Conservation (phyloP, 2,113 vertebrate species). For the Apodemus speciosus region DNA sequence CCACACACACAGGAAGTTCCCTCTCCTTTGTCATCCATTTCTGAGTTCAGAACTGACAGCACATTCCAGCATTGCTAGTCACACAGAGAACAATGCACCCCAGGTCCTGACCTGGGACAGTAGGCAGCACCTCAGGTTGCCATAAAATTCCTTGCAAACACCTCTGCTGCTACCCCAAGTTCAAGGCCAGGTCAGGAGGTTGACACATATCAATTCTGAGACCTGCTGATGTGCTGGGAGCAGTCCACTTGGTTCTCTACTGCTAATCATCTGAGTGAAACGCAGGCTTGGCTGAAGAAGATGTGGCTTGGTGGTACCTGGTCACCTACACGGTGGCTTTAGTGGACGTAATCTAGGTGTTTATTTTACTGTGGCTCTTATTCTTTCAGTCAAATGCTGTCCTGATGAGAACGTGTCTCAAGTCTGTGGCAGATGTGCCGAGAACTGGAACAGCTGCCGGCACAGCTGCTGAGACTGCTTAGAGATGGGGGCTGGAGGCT, state of each 20-base stretch:
- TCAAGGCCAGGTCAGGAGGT: not conserved
- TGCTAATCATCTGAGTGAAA: too few relatives aligned
- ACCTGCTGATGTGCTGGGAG: not conserved
- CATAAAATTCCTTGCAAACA: too few relatives aligned
- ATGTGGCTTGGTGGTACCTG: too few relatives aligned
- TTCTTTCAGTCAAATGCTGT: not conserved
- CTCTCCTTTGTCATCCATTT: rapidly evolving
- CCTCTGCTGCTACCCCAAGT: not conserved
- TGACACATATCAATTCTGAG: rapidly evolving
- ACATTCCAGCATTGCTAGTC: rapidly evolving
- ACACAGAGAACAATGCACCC: rapidly evolving
- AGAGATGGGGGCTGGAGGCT: rapidly evolving
- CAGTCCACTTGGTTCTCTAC: not conserved
- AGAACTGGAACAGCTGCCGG: not conserved
- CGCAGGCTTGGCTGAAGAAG: not conserved
- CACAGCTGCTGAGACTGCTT: rapidly evolving
- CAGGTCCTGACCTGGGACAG: not conserved
- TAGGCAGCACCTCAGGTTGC: not conserved
- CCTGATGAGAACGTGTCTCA: not conserved
- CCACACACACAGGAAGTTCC: rapidly evolving
- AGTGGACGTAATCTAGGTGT: rapidly evolving
- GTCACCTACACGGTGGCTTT: rapidly evolving
- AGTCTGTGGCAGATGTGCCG: not conserved
- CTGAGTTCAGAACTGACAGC: not conserved
- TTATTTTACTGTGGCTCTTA: rapidly evolving